A percentile compares a stretch with the other conserved stretches of the same genome.
phyloP scores from a whole-genome alignment of 1,140 invertebrate species.

The Pogonomyrmex californicus region DNA sequence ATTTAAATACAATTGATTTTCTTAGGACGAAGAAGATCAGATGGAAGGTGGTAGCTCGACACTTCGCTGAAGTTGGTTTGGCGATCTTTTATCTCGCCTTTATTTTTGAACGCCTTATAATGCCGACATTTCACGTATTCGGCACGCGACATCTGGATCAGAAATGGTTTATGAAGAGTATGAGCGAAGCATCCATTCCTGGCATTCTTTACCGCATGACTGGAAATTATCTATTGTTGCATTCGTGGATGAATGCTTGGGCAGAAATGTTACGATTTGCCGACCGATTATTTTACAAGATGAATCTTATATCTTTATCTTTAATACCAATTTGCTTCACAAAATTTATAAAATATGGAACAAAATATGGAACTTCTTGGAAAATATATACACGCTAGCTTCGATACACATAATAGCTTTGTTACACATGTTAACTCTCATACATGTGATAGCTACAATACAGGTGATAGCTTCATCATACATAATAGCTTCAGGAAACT shows the following conservation, averaged over 20 bases:
- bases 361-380: too few species aligned
- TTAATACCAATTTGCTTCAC: neutral
- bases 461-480: neutral
- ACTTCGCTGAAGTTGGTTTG: constrained; percentile 92
- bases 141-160: constrained; percentile 89
- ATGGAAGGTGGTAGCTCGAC: constrained; percentile 91
- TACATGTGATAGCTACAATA: neutral
- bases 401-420: too few species aligned
- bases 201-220: constrained; percentile 91
- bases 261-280: constrained; percentile 95
- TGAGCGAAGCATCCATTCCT: constrained; percentile 90
- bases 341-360: neutral
- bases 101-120: constrained; percentile 92
- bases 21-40: constrained; percentile 90
- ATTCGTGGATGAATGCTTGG: constrained; percentile 96
- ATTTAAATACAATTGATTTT: constrained; percentile 38
- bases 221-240: constrained; percentile 94
- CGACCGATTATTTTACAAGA: constrained; percentile 94
- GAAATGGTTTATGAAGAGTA: constrained; percentile 88
- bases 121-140: constrained; percentile 89
- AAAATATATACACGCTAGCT: neutral
- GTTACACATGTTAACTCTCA: neutral
- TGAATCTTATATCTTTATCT: constrained; percentile 76
- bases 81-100: constrained; percentile 93
- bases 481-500: too few species aligned